Evolutionary conservation across 35 echinoderm and acorn worm species (phyloP), one percentile per base, ranked within the genome.

Genomic region (Eucidaris tribuloides): DNA sequence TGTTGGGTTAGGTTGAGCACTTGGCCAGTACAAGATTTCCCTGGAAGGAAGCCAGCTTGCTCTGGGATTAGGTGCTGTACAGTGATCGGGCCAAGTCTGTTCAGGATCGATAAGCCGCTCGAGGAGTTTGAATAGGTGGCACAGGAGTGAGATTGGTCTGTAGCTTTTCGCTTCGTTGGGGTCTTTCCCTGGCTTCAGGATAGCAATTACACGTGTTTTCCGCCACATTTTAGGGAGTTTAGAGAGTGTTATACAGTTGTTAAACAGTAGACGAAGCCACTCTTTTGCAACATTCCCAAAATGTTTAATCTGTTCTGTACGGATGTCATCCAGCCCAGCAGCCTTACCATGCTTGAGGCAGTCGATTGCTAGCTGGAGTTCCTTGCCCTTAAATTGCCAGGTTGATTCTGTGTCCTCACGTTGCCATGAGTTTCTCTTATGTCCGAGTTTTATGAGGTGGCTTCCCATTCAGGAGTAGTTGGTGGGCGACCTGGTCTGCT

Each of bases 11-110:
- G 82, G 24, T 46, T 50, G 36, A 82, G 56, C 7, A 70, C 33
- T 82, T 82, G 58, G 7, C 50, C 80, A 31, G 30, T 46, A 43
- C 66, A 79, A n/a, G 65, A 70, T 38, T 72, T 84, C 19, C 82
- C 82, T 30, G 62, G 65, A 23, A 13, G 40, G 35, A 74, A 84
- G 19, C 82, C 62, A 19, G 82, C 30, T 33, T 66, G 58, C 19
- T 84, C 20, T 19, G 19, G 18, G 57, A 33, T 42, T 6, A 81
- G 78, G 11, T 18, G 13, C 18, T 23, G 37, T 0, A 60, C 45
- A 18, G 30, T 18, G 19, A 36, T 32, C 7, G 43, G 45, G n/a
- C 31, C 45, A 46, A 81, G 17, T 20, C 78, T 42, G n/a, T 54
- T 31, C 15, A 81, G 49, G 48, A 81, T 81, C n/a, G 72, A 42